Base-by-base conservation (phyloP, 30 jellyfish, hydroid and myxozoan species). In the Aurelia aurita complex sp. Pacific region DNA sequence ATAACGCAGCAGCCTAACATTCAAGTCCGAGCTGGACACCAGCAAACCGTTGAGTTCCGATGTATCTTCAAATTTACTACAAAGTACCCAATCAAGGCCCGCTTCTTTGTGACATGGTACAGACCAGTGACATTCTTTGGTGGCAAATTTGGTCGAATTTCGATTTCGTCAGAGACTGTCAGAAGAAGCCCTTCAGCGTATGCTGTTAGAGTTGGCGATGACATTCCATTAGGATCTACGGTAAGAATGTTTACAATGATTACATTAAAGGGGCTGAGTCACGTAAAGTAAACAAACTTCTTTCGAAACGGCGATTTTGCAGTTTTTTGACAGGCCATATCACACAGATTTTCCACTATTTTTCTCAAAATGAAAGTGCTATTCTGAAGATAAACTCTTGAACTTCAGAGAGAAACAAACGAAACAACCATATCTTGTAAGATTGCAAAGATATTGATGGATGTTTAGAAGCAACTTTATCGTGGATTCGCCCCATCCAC, bases 61-160 rank as follows among this genome's bases (percentile, higher is more conserved):
- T 84, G 93, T 32, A 42, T 86, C 55, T 84, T 84, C 54, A 42
- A 67, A 36, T 84, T 42, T 70, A 16, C 77, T 8, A 79, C 93
- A 5, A 69, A 72, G 3, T 63, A 69, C 38, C 85, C 76, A 17
- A 77, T 61, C 1, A 84, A 77, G 73, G 95, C 89, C 74, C 40
- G 64, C 80, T 86, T 76, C 80, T 73, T 55, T 51, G 95, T 69
- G 46, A 75, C 40, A 64, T 86, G 95, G 95, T 75, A 59, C 68
- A 71, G 95, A 59, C 95, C 95, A 17, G 95, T 86, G 32, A 76
- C 85, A 1, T 86, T 86, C 53, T 86, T 51, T 57, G 95, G 95
- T 23, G 95, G 95, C 10, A 86, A 76, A 57, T 76, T 65, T 46
- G 95, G 95, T 36, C 67, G 85, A 34, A 69, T 86, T n/a, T 76